A percentile compares a stretch with the other conserved stretches of the same genome.
phyloP scores from a whole-genome alignment of 1,140 invertebrate species.

The Palaemon carinicauda region DNA sequence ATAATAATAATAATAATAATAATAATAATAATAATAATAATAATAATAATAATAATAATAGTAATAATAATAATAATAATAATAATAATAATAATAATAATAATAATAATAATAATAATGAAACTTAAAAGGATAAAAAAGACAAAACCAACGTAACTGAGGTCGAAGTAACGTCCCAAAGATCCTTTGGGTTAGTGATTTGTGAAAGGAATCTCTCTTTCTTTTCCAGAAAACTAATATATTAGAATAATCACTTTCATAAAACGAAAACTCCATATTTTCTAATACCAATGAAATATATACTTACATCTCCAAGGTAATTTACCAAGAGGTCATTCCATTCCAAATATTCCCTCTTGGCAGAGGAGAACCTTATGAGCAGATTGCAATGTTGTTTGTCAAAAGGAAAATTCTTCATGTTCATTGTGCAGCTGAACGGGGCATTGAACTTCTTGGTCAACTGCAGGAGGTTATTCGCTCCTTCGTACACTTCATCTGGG shows the following conservation, averaged over 20 bases:
- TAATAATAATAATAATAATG: too few relatives aligned
- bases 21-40: too few relatives aligned
- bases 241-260: background rate
- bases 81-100: too few relatives aligned
- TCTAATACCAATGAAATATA: background rate
- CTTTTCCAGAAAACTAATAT: background rate
- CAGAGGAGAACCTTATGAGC: conserved; percentile 27
- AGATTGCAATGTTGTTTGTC: conserved; percentile 14
- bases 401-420: background rate
- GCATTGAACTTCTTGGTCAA: background rate
- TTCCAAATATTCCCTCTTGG: background rate
- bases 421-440: background rate
- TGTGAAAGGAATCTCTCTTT: too few relatives aligned
- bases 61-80: too few relatives aligned
- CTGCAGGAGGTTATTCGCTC: background rate
- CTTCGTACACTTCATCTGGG: background rate
- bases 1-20: too few relatives aligned
- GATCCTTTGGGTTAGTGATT: too few relatives aligned
- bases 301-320: conserved; percentile 16
- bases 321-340: background rate
- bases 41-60: too few relatives aligned
- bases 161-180: too few relatives aligned
- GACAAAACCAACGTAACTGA: too few relatives aligned
- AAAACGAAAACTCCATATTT: background rate
- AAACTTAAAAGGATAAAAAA: too few relatives aligned